Evolutionary conservation across 1,140 invertebrate genomes (phyloP).

Genomic region (Cepaea nemoralis): DNA sequence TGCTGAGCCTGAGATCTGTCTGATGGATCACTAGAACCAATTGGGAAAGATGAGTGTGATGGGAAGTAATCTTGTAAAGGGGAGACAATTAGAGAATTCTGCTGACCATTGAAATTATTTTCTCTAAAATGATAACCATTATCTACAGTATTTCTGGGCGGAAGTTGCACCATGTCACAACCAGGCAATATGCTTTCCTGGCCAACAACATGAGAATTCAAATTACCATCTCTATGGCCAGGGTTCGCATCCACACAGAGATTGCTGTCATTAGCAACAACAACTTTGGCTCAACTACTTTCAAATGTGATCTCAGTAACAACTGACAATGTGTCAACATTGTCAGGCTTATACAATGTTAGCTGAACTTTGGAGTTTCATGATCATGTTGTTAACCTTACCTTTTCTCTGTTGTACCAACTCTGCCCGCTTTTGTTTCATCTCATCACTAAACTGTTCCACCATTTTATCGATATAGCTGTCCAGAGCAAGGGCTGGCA

Average conservation of each 20-base stretch:
- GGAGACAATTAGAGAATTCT: background rate
- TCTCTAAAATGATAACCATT: background rate
- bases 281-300: too few relatives aligned
- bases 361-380: too few relatives aligned
- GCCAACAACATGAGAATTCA: too few relatives aligned
- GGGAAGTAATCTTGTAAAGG: conserved; percentile 32
- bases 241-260: too few relatives aligned
- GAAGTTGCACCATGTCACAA: background rate
- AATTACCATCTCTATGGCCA: too few relatives aligned
- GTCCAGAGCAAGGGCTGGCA: conserved; percentile 71
- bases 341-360: too few relatives aligned
- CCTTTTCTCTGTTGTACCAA: conserved; percentile 62
- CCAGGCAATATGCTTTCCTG: too few relatives aligned
- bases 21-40: background rate
- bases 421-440: conserved; percentile 58
- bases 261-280: too few relatives aligned
- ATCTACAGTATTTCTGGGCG: background rate
- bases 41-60: conserved; percentile 1
- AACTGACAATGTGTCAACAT: too few relatives aligned
- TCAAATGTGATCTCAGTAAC: too few relatives aligned
- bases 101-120: background rate
- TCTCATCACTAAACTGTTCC: conserved; percentile 66
- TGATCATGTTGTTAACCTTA: too few relatives aligned
- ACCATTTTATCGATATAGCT: conserved; percentile 78
- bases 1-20: background rate